Percentiles rank a stretch among this genome's conserved stretches.
Conservation (phyloP, 2,113 vertebrate genomes). For the Otocyon megalotis region DNA sequence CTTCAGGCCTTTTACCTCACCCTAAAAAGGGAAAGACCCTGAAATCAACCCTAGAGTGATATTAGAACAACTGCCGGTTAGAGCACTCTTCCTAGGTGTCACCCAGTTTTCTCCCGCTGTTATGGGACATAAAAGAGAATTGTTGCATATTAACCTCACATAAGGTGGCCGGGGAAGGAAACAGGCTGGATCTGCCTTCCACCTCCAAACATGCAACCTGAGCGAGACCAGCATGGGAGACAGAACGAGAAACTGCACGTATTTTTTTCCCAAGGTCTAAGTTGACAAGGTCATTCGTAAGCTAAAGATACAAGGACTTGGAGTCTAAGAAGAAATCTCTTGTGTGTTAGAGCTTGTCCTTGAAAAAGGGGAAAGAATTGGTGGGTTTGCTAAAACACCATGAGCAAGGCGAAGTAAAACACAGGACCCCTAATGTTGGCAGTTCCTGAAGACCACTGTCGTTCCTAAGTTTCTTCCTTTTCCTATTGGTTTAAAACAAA, state of each 20-base stretch:
- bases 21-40: not conserved
- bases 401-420: not conserved
- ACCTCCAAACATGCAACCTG: rapidly evolving
- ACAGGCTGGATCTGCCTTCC: not conserved
- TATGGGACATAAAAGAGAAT: not conserved
- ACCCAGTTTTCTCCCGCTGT: not conserved
- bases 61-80: not conserved
- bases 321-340: not conserved
- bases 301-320: not conserved
- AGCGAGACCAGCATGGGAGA: rapidly evolving
- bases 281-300: not conserved
- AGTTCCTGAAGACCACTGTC: not conserved
- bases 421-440: rapidly evolving
- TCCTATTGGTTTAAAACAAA: not conserved
- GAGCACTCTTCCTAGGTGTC: not conserved
- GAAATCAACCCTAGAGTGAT: not conserved
- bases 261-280: not conserved
- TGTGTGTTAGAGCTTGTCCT: not conserved
- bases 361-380: not conserved
- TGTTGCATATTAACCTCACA: rapidly evolving
- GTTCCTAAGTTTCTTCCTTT: not conserved
- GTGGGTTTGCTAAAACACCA: not conserved
- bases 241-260: rapidly evolving
- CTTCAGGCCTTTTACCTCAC: not conserved
- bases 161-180: rapidly evolving